Conservation (phyloP, 2,888 invertebrate species). For the Archips crataeganus region DNA sequence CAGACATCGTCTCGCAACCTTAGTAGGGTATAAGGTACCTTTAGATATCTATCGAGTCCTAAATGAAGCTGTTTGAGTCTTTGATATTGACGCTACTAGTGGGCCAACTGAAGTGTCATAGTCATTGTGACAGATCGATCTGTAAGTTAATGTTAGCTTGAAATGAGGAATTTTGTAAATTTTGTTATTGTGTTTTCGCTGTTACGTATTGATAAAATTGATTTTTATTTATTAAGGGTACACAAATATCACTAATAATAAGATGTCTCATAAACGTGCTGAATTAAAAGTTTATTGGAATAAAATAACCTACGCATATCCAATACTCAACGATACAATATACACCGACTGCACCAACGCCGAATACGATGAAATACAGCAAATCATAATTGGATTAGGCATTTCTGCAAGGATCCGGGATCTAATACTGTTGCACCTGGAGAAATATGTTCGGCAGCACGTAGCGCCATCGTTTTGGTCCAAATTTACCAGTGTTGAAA, state of each 20-base stretch:
- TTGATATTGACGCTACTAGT: too few species aligned
- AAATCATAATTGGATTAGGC: conserved; percentile 70
- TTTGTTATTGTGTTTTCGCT: background rate
- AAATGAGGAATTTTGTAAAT: too few species aligned
- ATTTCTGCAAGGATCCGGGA: conserved; percentile 77
- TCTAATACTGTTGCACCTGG: conserved; percentile 77
- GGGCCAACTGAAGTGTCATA: too few species aligned
- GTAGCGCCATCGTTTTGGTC: conserved; percentile 89
- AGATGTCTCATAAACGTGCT: conserved; percentile 66
- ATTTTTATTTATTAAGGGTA: background rate
- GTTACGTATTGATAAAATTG: too few species aligned
- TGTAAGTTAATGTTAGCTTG: background rate
- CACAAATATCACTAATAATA: background rate
- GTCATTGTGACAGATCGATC: too few species aligned
- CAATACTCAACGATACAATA: conserved; percentile 73
- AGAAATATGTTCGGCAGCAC: conserved; percentile 86
- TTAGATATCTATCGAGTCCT: too few species aligned
- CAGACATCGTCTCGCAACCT: too few species aligned
- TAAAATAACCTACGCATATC: conserved; percentile 78
- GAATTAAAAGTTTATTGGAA: conserved; percentile 76
- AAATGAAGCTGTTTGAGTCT: too few species aligned
- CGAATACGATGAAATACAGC: conserved; percentile 76
- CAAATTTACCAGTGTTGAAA: conserved; percentile 83
- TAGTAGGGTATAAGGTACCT: too few species aligned
- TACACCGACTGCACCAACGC: conserved; percentile 68